Conservation (phyloP, 2,797 vertebrate genomes). For the Leptodactylus fallax region DNA sequence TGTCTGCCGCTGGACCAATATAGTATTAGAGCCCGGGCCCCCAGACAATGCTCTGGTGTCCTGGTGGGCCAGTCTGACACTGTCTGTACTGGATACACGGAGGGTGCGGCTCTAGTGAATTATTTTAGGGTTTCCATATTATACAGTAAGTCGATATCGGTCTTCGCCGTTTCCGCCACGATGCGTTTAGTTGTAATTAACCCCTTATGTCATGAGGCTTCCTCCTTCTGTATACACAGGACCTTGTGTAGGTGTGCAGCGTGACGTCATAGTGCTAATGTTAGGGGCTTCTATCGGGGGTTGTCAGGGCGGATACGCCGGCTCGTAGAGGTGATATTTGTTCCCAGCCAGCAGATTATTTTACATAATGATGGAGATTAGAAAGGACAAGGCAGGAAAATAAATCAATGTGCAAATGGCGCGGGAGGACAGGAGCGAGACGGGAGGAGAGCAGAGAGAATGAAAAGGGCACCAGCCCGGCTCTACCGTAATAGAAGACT, state of each 20-base stretch:
- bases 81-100: too few relatives aligned
- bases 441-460: background rate
- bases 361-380: slow-evolving; percentile 12
- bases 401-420: background rate
- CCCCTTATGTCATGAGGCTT: background rate
- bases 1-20: too few relatives aligned
- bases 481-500: background rate
- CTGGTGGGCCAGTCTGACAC: too few relatives aligned
- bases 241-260: background rate
- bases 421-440: background rate
- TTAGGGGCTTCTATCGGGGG: background rate
- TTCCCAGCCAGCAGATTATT: background rate
- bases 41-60: too few relatives aligned
- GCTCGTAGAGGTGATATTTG: background rate
- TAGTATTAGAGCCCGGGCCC: too few relatives aligned
- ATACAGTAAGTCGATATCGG: too few relatives aligned
- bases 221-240: background rate
- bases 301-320: background rate
- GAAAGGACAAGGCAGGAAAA: slow-evolving; percentile 10
- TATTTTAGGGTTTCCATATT: too few relatives aligned
- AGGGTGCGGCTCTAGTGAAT: too few relatives aligned
- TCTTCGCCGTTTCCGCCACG: too few relatives aligned
- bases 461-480: background rate
- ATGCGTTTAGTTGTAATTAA: too few relatives aligned
- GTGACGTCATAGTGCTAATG: background rate